A percentile compares a stretch with the other conserved stretches of the same genome.
Conservation (phyloP, 2,797 vertebrate species). For the Scarus forsteni region DNA sequence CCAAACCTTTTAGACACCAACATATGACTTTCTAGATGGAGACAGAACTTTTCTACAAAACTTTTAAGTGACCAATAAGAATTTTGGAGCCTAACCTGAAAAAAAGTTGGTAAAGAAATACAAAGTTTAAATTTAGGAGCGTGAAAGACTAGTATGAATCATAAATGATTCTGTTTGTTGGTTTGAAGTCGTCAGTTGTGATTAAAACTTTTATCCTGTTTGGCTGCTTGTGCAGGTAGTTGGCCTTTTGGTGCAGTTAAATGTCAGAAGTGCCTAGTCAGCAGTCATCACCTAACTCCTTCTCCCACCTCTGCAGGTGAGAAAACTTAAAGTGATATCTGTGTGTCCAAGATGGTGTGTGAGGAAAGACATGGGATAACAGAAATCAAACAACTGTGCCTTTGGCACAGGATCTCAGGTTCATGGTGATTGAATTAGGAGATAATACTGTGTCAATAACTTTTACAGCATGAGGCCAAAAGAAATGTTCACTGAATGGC, state of each 20-base stretch:
- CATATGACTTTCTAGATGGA: too few relatives aligned
- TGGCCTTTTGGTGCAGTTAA: neutral
- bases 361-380: neutral
- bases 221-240: neutral
- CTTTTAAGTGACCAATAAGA: too few relatives aligned
- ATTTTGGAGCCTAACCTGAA: too few relatives aligned
- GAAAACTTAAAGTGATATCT: neutral
- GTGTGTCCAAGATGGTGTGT: neutral
- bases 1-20: too few relatives aligned
- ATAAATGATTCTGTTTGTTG: too few relatives aligned
- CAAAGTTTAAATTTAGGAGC: too few relatives aligned
- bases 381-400: neutral
- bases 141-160: too few relatives aligned
- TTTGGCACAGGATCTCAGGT: neutral
- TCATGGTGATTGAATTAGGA: neutral
- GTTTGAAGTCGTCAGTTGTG: neutral
- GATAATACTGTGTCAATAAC: neutral
- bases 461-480: neutral
- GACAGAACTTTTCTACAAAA: too few relatives aligned
- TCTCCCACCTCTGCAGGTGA: neutral
- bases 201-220: constrained; percentile 7
- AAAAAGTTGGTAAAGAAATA: too few relatives aligned
- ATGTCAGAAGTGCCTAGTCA: neutral
- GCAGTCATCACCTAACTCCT: neutral
- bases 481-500: neutral